Evolutionary conservation across 2,888 invertebrate species (phyloP).

Genomic region (Hirtodrosophila cameraria): DNA sequence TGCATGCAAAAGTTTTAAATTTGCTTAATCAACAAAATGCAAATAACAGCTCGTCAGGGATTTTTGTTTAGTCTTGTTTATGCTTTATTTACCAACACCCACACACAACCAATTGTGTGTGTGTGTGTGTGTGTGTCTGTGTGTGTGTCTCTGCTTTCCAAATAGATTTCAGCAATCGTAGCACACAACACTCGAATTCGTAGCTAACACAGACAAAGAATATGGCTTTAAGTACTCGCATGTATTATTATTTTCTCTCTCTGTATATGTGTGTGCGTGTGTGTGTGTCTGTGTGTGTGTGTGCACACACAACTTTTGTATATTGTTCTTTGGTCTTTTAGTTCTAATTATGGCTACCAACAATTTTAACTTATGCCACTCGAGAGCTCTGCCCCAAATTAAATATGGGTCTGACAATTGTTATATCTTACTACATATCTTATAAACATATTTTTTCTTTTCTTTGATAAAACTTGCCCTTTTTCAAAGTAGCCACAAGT

Average conservation of each 20-base stretch:
- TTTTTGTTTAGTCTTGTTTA: constrained; percentile 58
- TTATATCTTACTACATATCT: too few species aligned
- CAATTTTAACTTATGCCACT: constrained; percentile 1
- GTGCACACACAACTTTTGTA: neutral
- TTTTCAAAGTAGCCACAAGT: too few species aligned
- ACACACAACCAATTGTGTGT: neutral
- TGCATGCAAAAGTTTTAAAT: constrained; percentile 58
- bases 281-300: constrained; percentile 3
- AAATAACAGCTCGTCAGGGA: constrained; percentile 59
- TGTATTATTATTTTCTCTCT: constrained; percentile 13
- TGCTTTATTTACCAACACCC: constrained; percentile 43
- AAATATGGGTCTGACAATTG: too few species aligned
- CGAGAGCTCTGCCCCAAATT: neutral
- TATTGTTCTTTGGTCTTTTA: constrained; percentile 19
- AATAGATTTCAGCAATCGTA: constrained; percentile 15
- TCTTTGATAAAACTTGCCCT: too few species aligned
- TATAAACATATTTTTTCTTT: too few species aligned
- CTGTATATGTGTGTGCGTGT: constrained; percentile 7
- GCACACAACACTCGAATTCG: constrained; percentile 22
- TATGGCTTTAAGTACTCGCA: constrained; percentile 10
- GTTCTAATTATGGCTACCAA: constrained; percentile 28
- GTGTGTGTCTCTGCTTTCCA: constrained; percentile 4
- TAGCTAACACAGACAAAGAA: constrained; percentile 8
- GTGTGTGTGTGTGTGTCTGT: neutral
- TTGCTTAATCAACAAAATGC: constrained; percentile 69